These are phyloP conservation scores for Sceliomorpha sp. DNA, from an alignment of 2,888 invertebrate species.

Conservation along the genomic window DNA sequence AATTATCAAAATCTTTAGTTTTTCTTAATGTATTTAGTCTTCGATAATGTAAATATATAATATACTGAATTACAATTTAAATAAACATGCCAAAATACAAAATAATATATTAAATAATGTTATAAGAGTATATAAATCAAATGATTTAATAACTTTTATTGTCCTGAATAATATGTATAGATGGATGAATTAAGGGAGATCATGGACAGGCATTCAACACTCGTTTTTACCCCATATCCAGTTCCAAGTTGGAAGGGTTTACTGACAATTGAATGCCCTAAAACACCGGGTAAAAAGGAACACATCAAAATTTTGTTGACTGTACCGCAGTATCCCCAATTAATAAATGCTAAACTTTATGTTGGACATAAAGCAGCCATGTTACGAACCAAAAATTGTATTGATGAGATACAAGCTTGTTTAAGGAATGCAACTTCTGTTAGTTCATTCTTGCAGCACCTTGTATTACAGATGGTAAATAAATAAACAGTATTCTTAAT, in stretches of 20 bases:
- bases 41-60: too few relatives aligned
- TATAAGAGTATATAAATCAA: too few relatives aligned
- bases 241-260: slow-evolving; percentile 73
- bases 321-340: slow-evolving; percentile 69
- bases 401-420: slow-evolving; percentile 55
- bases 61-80: too few relatives aligned
- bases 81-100: too few relatives aligned
- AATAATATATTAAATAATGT: too few relatives aligned
- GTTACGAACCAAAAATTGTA: slow-evolving; percentile 59
- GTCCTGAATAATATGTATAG: too few relatives aligned
- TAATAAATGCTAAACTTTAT: slow-evolving; percentile 60
- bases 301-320: slow-evolving; percentile 66
- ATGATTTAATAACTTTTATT: too few relatives aligned
- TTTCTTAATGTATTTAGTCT: too few relatives aligned
- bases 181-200: slow-evolving; percentile 66
- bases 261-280: slow-evolving; percentile 55
- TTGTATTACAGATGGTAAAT: slow-evolving; percentile 48
- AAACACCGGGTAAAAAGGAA: slow-evolving; percentile 51
- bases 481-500: too few relatives aligned
- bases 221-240: slow-evolving; percentile 64
- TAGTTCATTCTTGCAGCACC: slow-evolving; percentile 64
- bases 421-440: slow-evolving; percentile 62
- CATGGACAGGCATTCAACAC: slow-evolving; percentile 67
- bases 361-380: slow-evolving; percentile 67
- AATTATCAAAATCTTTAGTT: too few relatives aligned